Evolutionary conservation across 2,113 vertebrate species (phyloP).

Genomic region (Echinops telfairi): DNA sequence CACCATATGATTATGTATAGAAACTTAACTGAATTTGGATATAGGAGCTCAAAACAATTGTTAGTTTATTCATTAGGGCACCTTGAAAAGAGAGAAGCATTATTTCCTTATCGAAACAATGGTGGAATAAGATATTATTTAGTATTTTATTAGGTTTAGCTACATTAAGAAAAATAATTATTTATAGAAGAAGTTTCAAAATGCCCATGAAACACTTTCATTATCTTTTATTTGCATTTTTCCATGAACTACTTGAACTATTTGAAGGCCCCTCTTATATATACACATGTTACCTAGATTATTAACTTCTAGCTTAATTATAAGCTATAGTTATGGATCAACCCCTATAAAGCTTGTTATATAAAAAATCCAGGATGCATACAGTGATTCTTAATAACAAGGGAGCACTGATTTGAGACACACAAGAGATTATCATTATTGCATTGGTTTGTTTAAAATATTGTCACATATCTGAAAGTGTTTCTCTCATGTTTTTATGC

Average conservation of each 20-base stretch:
- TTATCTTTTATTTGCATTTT: too few species aligned
- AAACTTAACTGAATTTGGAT: conserved; percentile 36
- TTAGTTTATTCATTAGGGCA: conserved; percentile 23
- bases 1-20: conserved; percentile 32
- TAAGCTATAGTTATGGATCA: neutral
- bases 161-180: neutral
- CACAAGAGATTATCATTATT: neutral
- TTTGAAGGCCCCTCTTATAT: too few species aligned
- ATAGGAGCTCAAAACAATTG: neutral
- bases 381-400: neutral
- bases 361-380: neutral
- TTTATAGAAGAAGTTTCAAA: too few species aligned
- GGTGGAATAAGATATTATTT: conserved; percentile 36
- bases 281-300: too few species aligned
- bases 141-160: conserved; percentile 62
- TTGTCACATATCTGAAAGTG: neutral
- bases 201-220: too few species aligned
- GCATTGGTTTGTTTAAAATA: neutral
- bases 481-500: neutral
- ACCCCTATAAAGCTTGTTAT: neutral
- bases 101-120: conserved; percentile 22
- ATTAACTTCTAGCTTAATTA: too few species aligned
- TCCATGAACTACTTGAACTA: too few species aligned
- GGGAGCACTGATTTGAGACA: neutral
- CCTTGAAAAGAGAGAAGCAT: conserved; percentile 59